These are phyloP conservation scores for Quadroppia sp. DNA, from an alignment of 2,888 invertebrate genomes.

Conservation along the genomic window DNA sequence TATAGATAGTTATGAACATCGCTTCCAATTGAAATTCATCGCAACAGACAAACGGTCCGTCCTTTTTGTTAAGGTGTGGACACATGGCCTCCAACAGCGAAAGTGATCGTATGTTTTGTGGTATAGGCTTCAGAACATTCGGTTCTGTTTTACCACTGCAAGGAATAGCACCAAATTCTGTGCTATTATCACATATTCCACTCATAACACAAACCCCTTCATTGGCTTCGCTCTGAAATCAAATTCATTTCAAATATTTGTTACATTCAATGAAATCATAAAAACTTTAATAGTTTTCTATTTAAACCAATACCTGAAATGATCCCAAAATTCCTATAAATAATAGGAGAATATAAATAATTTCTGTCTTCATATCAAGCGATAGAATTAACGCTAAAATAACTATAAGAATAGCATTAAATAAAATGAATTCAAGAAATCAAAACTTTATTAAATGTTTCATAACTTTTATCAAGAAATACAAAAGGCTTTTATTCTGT, in stretches of 20 bases:
- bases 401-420: too few relatives aligned
- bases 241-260: background rate
- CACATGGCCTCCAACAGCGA: background rate
- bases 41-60: background rate
- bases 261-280: background rate
- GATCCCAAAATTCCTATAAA: too few relatives aligned
- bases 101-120: background rate
- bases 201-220: background rate
- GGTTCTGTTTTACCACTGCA: background rate
- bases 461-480: too few relatives aligned
- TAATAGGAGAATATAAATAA: too few relatives aligned
- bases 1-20: background rate
- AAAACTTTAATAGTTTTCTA: too few relatives aligned
- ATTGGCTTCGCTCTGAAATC: too few relatives aligned
- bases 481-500: too few relatives aligned
- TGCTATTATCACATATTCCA: background rate
- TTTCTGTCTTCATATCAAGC: too few relatives aligned
- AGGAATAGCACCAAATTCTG: background rate
- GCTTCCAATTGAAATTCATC: constrained; percentile 15
- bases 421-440: too few relatives aligned
- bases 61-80: background rate
- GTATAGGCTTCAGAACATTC: background rate
- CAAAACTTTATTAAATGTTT: too few relatives aligned
- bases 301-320: too few relatives aligned
- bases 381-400: too few relatives aligned